These are phyloP conservation scores for Stigmatopora argus DNA, from an alignment of 2,113 vertebrate genomes.

Conservation along the genomic window DNA sequence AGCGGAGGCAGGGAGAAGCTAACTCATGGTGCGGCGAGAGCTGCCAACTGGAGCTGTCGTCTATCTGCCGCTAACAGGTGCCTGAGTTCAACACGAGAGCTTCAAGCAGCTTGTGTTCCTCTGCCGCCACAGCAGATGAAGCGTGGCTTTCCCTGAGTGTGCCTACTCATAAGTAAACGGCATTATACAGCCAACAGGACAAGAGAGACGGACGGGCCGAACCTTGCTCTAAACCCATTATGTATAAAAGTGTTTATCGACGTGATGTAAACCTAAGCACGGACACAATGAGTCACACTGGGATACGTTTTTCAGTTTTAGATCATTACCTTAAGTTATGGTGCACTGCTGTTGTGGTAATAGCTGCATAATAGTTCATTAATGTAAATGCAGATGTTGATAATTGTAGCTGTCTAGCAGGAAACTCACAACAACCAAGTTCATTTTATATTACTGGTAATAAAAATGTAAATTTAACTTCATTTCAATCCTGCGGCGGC, in stretches of 20 bases:
- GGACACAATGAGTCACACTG: constrained; percentile 33
- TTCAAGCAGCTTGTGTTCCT: constrained; percentile 63
- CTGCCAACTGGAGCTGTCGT: constrained; percentile 50
- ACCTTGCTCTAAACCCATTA: constrained; percentile 46
- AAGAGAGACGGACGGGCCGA: constrained; percentile 20
- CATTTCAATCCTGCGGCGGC: neutral
- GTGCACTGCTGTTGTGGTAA: constrained; percentile 47
- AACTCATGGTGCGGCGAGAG: constrained; percentile 50
- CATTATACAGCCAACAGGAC: constrained; percentile 43
- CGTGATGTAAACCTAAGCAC: constrained; percentile 37
- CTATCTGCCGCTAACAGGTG: constrained; percentile 59
- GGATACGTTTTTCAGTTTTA: constrained; percentile 48
- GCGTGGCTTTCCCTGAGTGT: constrained; percentile 47
- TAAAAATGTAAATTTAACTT: constrained; percentile 14
- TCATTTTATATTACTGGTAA: constrained; percentile 23
- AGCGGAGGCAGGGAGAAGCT: constrained; percentile 45
- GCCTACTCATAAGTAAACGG: constrained; percentile 47
- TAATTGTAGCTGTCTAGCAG: constrained; percentile 43
- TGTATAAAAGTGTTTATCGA: constrained; percentile 40
- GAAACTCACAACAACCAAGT: constrained; percentile 37
- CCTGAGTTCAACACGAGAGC: constrained; percentile 55
- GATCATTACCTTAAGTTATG: constrained; percentile 59
- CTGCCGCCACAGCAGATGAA: constrained; percentile 62
- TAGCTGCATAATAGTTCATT: constrained; percentile 54
- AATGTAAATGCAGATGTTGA: constrained; percentile 48